Evolutionary conservation across 2,797 vertebrate genomes (phyloP), one percentile per base, ranked within the genome.

Genomic region (Pangasius sanitwongsei): DNA sequence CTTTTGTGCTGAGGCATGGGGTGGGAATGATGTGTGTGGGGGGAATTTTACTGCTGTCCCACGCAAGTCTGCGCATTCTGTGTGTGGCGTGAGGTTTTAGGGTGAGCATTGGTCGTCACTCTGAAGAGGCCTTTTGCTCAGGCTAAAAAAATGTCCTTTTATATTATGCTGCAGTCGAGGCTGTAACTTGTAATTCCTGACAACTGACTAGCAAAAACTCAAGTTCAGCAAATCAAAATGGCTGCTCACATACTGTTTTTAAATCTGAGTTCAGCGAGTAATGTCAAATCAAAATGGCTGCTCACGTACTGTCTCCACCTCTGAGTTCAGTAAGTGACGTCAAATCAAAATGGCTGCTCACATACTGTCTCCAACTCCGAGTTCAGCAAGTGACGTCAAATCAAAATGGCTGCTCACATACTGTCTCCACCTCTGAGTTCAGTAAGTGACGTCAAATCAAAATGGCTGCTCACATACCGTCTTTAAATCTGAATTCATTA

Each of bases 1-100:
- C 59, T 85, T 86, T 85, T 87, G 87, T 89, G 53, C 87, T 72
- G 89, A 87, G 78, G 50, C 67, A 75, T 18, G 34, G 72, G 57
- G 55, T 75, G 57, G 53, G 53, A 41, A 41, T 53, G 55, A 34
- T 83, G 65, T 87, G 87, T 59, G 65, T 70, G 55, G 78, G 82
- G 37, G n/a, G 78, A n/a, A 70, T 82, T 82, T 90, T 65, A 31
- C 61, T 7, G 25, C 84, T 34, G 59, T 86, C 80, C 87, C 85
- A 87, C 70, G 80, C 85, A 75, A 53, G 31, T 83, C 85, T 65
- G 78, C n/a, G 18, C 80, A 77, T 77, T 82, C 69, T 83, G 65
- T 87, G 78, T 80, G 82, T 72, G 63, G 82, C 57, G 16, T 31
- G 70, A 84, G 59, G 34, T n/a, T 57, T 75, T 41, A 18, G 78